Percentiles rank a stretch among this genome's conserved stretches.
phyloP scores from a whole-genome alignment of 2,113 vertebrate species.

The Irena cyanogastra region DNA sequence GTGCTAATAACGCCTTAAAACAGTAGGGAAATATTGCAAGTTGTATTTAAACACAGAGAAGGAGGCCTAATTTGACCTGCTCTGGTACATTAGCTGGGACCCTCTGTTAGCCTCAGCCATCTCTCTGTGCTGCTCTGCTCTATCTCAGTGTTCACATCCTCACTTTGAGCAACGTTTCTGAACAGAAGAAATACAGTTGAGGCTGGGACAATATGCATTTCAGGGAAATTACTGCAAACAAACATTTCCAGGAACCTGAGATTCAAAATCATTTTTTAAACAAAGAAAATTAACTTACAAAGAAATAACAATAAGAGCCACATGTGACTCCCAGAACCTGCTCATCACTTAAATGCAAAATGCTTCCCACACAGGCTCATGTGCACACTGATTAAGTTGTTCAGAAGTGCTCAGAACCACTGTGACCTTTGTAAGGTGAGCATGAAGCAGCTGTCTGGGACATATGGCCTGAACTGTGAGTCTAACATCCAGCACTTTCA shows the following conservation, averaged over 20 bases:
- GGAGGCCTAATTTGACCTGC: neutral
- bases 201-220: neutral
- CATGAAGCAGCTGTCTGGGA: neutral
- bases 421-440: neutral
- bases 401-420: neutral
- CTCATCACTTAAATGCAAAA: neutral
- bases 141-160: neutral
- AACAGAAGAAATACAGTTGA: neutral
- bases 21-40: neutral
- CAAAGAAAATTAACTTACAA: neutral
- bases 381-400: neutral
- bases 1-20: slow-evolving; percentile 34
- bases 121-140: neutral
- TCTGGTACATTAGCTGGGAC: neutral
- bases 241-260: neutral
- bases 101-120: neutral
- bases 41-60: slow-evolving; percentile 16
- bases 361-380: neutral
- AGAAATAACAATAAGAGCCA: neutral
- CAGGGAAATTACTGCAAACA: neutral
- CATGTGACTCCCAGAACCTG: neutral
- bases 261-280: neutral
- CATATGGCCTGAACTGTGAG: neutral
- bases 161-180: neutral
- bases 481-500: neutral